Evolutionary conservation across 2,797 vertebrate genomes (phyloP).

Genomic region (Phataginus tricuspis): DNA sequence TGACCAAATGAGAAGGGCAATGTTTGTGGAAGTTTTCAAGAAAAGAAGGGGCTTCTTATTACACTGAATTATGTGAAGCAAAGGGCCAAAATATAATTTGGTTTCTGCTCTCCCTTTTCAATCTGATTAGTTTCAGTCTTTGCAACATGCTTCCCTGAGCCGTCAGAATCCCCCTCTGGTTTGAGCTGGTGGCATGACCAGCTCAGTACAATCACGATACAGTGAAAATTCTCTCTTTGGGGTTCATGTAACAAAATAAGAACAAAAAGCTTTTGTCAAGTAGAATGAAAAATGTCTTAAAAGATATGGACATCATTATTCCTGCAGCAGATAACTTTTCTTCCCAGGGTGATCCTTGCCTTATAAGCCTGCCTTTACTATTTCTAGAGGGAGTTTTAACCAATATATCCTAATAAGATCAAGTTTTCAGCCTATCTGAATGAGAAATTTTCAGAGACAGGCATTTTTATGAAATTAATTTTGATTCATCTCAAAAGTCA

Average conservation of each 20-base stretch:
- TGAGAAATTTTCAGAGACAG: background rate
- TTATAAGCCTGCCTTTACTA: background rate
- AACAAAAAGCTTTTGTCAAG: background rate
- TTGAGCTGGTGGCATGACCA: background rate
- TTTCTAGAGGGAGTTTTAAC: background rate
- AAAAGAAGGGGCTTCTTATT: slow-evolving; percentile 43
- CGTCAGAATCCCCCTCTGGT: background rate
- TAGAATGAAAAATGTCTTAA: slow-evolving; percentile 5
- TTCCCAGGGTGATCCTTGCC: background rate
- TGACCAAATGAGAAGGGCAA: slow-evolving; percentile 55
- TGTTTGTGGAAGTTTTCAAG: slow-evolving; percentile 49
- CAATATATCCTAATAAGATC: background rate
- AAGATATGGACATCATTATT: background rate
- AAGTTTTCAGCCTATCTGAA: slow-evolving; percentile 5
- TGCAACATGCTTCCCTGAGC: background rate
- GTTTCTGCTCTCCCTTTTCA: slow-evolving; percentile 32
- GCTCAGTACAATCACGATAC: background rate
- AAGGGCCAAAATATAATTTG: slow-evolving; percentile 10
- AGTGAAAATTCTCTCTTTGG: background rate
- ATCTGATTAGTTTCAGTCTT: background rate
- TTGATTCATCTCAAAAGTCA: background rate
- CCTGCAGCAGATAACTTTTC: background rate
- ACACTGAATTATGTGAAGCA: slow-evolving; percentile 32
- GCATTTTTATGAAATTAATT: background rate
- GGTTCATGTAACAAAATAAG: background rate